These are phyloP conservation scores for Spatula clypeata DNA, from an alignment of 2,797 vertebrate genomes.

Conservation along the genomic window DNA sequence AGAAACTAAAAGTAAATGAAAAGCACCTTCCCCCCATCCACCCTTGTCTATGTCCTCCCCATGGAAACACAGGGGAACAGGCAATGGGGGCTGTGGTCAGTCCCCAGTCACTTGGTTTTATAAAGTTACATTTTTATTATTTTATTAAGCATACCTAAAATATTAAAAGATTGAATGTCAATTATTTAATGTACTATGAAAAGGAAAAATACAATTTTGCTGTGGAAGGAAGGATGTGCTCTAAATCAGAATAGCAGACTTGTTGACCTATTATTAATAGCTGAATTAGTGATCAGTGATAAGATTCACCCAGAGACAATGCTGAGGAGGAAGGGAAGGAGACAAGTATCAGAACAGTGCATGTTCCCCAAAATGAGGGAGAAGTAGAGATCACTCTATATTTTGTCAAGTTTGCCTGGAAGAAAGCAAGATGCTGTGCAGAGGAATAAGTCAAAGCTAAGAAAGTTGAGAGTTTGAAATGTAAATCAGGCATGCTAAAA, in stretches of 20 bases:
- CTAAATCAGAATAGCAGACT: neutral
- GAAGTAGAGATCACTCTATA: neutral
- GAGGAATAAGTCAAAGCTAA: neutral
- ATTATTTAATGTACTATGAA: neutral
- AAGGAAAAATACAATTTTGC: neutral
- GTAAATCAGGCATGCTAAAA: neutral
- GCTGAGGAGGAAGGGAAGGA: neutral
- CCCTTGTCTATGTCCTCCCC: too few relatives aligned
- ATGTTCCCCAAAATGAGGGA: neutral
- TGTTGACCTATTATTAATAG: conserved; percentile 27
- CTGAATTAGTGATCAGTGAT: neutral
- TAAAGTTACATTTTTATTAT: neutral
- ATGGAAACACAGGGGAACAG: too few relatives aligned
- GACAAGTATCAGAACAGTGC: neutral
- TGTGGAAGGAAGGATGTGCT: neutral
- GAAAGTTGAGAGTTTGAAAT: neutral
- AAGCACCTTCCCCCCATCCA: too few relatives aligned
- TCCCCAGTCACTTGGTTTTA: neutral
- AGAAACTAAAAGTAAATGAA: too few relatives aligned
- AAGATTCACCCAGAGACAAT: conserved; percentile 20
- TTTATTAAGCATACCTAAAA: neutral
- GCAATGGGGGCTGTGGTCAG: too few relatives aligned
- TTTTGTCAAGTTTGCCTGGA: conserved; percentile 29
- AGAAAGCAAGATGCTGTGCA: conserved; percentile 9
- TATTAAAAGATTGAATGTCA: neutral